Percentiles rank a stretch among this genome's conserved stretches.
phyloP scores from a whole-genome alignment of 2,888 invertebrate species.

The Tridacna crocea region DNA sequence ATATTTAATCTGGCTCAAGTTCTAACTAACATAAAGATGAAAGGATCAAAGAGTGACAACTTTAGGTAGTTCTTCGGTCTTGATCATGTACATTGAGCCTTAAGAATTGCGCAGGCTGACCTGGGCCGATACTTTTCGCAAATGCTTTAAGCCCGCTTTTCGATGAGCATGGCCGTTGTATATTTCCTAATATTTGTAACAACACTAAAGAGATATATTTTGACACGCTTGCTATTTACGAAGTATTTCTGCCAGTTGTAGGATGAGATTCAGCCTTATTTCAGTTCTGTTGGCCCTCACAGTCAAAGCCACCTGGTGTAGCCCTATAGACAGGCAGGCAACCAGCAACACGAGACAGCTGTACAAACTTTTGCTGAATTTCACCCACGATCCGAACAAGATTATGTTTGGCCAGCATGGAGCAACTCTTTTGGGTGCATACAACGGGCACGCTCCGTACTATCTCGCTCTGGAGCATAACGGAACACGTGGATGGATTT shows the following conservation, averaged over 20 bases:
- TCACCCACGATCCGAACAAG: slow-evolving; percentile 32
- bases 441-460: slow-evolving; percentile 51
- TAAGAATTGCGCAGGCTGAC: too few relatives aligned
- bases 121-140: too few relatives aligned
- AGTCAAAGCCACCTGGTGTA: neutral
- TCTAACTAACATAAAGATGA: too few relatives aligned
- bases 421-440: slow-evolving; percentile 44
- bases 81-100: too few relatives aligned
- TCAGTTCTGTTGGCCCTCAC: neutral
- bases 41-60: too few relatives aligned
- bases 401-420: slow-evolving; percentile 58
- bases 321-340: slow-evolving; percentile 36
- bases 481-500: slow-evolving; percentile 41
- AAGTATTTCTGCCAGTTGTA: neutral
- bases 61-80: too few relatives aligned
- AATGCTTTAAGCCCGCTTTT: too few relatives aligned
- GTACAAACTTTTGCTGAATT: slow-evolving; percentile 27
- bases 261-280: neutral
- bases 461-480: slow-evolving; percentile 23
- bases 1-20: too few relatives aligned
- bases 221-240: too few relatives aligned
- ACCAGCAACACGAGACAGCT: slow-evolving; percentile 41
- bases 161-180: too few relatives aligned
- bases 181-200: too few relatives aligned
- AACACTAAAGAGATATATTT: too few relatives aligned